Evolutionary conservation across 2,797 vertebrate genomes (phyloP).

Genomic region (Tamandua tetradactyla): DNA sequence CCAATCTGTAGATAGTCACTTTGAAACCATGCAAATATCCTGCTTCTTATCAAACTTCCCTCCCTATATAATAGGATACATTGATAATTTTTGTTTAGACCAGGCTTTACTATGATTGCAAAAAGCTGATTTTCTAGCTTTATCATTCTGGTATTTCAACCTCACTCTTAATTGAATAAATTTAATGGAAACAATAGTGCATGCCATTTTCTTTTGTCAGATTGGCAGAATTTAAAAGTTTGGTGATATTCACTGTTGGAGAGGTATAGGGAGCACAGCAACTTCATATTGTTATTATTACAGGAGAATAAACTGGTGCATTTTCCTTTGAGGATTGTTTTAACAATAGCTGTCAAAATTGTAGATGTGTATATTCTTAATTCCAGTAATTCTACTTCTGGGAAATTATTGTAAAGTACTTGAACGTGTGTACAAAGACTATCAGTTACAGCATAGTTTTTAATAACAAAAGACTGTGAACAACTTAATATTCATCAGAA

Average conservation of each 20-base stretch:
- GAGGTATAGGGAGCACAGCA: neutral
- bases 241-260: neutral
- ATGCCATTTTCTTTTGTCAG: neutral
- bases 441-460: neutral
- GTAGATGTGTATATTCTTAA: neutral
- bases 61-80: neutral
- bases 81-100: neutral
- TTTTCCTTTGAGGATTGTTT: neutral
- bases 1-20: neutral
- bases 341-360: neutral
- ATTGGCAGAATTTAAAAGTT: neutral
- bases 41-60: neutral
- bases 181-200: neutral
- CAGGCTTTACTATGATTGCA: neutral
- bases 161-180: conserved; percentile 22
- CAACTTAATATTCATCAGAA: neutral
- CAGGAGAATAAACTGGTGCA: neutral
- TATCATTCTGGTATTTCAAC: neutral
- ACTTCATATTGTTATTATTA: neutral
- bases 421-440: neutral
- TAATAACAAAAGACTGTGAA: neutral
- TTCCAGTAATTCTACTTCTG: neutral
- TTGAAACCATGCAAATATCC: neutral
- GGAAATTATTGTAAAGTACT: neutral
- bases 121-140: neutral